Evolutionary conservation across 2,888 invertebrate genomes (phyloP).

Genomic region (Drosophila nigritarsus): DNA sequence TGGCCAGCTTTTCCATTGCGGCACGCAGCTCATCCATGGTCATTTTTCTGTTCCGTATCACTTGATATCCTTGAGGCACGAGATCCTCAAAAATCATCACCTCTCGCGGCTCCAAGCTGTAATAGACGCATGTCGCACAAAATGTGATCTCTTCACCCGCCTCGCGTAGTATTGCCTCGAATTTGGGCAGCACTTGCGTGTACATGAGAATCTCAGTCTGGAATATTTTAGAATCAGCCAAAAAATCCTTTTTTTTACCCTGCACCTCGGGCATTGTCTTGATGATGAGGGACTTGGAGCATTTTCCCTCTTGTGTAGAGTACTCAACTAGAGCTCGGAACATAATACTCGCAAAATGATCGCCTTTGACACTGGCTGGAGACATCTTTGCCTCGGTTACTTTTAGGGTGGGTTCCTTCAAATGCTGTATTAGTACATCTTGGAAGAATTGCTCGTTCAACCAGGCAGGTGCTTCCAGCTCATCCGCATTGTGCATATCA

Average conservation of each 20-base stretch:
- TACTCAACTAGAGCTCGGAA: slow-evolving; percentile 58
- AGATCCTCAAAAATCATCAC: slow-evolving; percentile 47
- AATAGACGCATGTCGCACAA: slow-evolving; percentile 47
- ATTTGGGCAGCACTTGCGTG: slow-evolving; percentile 70
- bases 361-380: slow-evolving; percentile 64
- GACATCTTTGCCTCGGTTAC: slow-evolving; percentile 37
- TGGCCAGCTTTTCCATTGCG: slow-evolving; percentile 54
- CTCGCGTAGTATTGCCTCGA: slow-evolving; percentile 63
- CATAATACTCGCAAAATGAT: slow-evolving; percentile 75
- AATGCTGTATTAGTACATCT: slow-evolving; percentile 6
- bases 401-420: slow-evolving; percentile 27
- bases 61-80: slow-evolving; percentile 23
- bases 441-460: slow-evolving; percentile 25
- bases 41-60: slow-evolving; percentile 36
- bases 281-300: slow-evolving; percentile 59
- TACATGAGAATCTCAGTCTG: slow-evolving; percentile 78
- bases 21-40: slow-evolving; percentile 24
- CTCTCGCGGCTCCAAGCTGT: slow-evolving; percentile 42
- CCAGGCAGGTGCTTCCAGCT: slow-evolving; percentile 36
- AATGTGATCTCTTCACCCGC: slow-evolving; percentile 63
- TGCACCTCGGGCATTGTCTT: slow-evolving; percentile 76
- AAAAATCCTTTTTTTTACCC: slow-evolving; percentile 66
- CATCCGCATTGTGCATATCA: slow-evolving; percentile 31
- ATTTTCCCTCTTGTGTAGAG: slow-evolving; percentile 39
- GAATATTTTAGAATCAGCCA: slow-evolving; percentile 63